phyloP scores from a whole-genome alignment of 2,113 vertebrate species.

The Oryzias javanicus region DNA sequence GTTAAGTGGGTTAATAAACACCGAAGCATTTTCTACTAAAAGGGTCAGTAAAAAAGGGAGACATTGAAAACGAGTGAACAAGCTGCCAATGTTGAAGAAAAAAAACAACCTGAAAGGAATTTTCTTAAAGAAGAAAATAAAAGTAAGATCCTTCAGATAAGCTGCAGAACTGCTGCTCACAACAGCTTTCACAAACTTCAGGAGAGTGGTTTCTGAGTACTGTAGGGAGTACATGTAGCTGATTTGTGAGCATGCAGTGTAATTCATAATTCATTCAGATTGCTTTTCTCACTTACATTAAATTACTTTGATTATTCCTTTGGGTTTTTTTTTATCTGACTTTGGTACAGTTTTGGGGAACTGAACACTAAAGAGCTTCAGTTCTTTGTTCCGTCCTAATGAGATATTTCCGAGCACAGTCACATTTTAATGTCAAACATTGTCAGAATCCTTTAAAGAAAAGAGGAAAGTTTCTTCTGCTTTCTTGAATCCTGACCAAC shows the following conservation, averaged over 20 bases:
- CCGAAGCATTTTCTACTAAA: no score
- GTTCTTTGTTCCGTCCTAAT: conserved; percentile 9
- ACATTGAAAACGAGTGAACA: no score
- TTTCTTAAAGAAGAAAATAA: no score
- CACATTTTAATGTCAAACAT: conserved; percentile 14
- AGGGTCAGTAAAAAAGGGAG: no score
- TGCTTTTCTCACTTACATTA: conserved; percentile 14
- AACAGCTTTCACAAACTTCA: no score
- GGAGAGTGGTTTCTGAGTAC: no score
- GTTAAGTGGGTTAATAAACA: no score
- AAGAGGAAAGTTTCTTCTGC: conserved; percentile 7
- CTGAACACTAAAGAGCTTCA: conserved; percentile 3
- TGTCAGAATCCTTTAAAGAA: conserved; percentile 23
- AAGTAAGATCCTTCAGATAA: no score
- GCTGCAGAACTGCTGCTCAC: no score
- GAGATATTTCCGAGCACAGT: conserved; percentile 24
- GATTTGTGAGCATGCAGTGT: not conserved
- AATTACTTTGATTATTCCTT: not conserved
- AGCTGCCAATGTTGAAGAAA: no score
- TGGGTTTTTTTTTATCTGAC: conserved; percentile 10
- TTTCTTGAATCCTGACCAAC: conserved; percentile 18
- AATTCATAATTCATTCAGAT: conserved; percentile 17
- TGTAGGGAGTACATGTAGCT: no score
- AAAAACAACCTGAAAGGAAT: no score
- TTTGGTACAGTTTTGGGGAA: not conserved